Evolutionary conservation across 2,888 invertebrate species (phyloP).

Genomic region (Craniophora ligustri): DNA sequence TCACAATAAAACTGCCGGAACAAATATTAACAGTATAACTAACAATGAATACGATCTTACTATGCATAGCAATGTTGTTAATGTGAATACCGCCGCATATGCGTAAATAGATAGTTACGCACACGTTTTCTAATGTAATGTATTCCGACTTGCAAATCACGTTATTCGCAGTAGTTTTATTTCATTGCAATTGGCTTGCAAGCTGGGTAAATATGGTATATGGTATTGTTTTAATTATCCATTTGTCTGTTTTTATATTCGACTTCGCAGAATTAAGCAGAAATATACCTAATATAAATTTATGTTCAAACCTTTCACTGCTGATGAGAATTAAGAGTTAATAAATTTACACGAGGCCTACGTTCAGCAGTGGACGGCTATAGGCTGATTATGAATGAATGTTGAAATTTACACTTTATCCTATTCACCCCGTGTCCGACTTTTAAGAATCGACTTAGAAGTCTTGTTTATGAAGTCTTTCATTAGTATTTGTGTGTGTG

Average conservation of each 20-base stretch:
- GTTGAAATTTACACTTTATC: no score
- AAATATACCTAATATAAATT: neutral
- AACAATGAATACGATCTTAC: constrained; percentile 14
- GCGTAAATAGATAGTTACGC: constrained; percentile 37
- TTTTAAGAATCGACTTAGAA: no score
- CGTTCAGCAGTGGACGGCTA: no score
- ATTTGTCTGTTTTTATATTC: neutral
- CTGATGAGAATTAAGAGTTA: no score
- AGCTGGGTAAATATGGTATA: neutral
- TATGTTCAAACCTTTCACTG: neutral
- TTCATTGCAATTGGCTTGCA: constrained; percentile 21
- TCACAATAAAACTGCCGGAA: constrained; percentile 17
- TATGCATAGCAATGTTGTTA: constrained; percentile 21
- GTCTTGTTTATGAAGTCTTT: neutral
- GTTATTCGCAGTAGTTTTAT: constrained; percentile 36
- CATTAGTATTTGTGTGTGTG: neutral
- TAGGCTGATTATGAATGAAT: no score
- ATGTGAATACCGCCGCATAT: constrained; percentile 35
- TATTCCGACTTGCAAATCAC: constrained; percentile 43
- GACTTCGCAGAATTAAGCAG: neutral
- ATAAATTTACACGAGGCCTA: no score
- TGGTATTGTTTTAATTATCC: neutral
- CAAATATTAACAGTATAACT: constrained; percentile 17
- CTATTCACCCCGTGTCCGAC: no score
- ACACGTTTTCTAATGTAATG: constrained; percentile 37